phyloP scores from a whole-genome alignment of 1,140 invertebrate genomes.

The Zaprionus taronus region DNA sequence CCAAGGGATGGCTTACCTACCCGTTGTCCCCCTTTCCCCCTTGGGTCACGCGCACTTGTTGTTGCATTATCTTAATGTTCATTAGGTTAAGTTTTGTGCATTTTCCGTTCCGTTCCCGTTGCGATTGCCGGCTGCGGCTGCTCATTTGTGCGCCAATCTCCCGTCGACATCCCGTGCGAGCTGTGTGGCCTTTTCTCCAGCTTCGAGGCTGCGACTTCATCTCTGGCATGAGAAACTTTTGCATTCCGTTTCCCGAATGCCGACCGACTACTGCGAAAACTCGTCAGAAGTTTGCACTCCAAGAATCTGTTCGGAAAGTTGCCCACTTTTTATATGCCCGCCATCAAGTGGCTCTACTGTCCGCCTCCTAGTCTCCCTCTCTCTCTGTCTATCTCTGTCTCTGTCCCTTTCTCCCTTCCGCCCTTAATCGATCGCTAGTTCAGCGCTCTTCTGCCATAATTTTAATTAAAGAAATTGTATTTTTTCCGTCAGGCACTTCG shows the following conservation, averaged over 20 bases:
- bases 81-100: slow-evolving; percentile 81
- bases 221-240: slow-evolving; percentile 59
- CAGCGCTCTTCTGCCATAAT: slow-evolving; percentile 16
- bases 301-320: slow-evolving; percentile 37
- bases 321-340: neutral
- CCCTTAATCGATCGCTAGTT: neutral
- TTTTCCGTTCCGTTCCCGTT: slow-evolving; percentile 58
- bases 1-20: slow-evolving; percentile 5
- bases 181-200: slow-evolving; percentile 40
- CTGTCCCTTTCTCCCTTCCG: neutral
- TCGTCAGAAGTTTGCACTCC: slow-evolving; percentile 63
- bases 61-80: slow-evolving; percentile 83
- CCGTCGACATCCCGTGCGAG: slow-evolving; percentile 65
- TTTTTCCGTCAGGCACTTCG: slow-evolving; percentile 1
- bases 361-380: neutral
- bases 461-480: slow-evolving; percentile 60
- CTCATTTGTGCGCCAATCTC: slow-evolving; percentile 77
- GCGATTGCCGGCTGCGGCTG: slow-evolving; percentile 48
- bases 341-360: slow-evolving; percentile 1
- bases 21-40: neutral
- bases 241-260: slow-evolving; percentile 62
- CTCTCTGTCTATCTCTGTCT: neutral
- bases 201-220: slow-evolving; percentile 37
- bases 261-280: slow-evolving; percentile 30
- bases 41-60: slow-evolving; percentile 40